Base-by-base conservation (phyloP, 2,888 invertebrate species). In the Diarsia rubi region DNA sequence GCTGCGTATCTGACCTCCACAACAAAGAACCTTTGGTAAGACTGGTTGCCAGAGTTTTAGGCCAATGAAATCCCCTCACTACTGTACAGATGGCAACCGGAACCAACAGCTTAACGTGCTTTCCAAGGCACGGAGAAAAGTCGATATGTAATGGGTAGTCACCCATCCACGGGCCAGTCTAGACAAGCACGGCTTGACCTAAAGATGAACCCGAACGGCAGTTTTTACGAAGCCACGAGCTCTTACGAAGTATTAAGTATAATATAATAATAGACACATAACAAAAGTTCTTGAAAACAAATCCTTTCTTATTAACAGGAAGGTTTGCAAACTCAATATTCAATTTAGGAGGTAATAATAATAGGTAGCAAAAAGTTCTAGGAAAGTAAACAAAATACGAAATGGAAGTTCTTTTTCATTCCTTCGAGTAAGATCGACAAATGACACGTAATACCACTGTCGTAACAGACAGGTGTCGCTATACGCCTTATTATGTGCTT, bases 371-470 rank as follows among this genome's bases (percentile, higher is more conserved):
- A 31, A 27, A 24, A 54, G 8, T 19, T n/a, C n/a, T 37, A 16
- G 11, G 24, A 52, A 42, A 16, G 24, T 37, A 60, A 57, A 52
- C 1, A 27, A 45, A 47, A 57, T 27, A 63, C 6, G 8, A 44
- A 42, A n/a, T 19, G 3, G 8, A 57, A 24, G 12, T 42, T 21
- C 16, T 31, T 62, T 63, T 21, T 31, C 42, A 24, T 8, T 24
- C 60, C 21, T 21, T 74, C 31, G 49, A 44, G 27, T 24, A 52
- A 24, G 12, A 73, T 59, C 72, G 73, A 42, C 47, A 49, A 73
- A 47, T 73, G 59, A n/a, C 59, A 49, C n/a, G n/a, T 45, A 71
- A 44, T 42, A 6, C 6, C 42, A n/a, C 9, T 47, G 9, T 19
- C 47, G 24, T 16, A 47, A 73, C 59, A n/a, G 57, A 47, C 11